A percentile compares a stretch with the other conserved stretches of the same genome.
These are phyloP conservation scores for Ophion slaviceki DNA, from an alignment of 2,888 invertebrate species.

Conservation along the genomic window DNA sequence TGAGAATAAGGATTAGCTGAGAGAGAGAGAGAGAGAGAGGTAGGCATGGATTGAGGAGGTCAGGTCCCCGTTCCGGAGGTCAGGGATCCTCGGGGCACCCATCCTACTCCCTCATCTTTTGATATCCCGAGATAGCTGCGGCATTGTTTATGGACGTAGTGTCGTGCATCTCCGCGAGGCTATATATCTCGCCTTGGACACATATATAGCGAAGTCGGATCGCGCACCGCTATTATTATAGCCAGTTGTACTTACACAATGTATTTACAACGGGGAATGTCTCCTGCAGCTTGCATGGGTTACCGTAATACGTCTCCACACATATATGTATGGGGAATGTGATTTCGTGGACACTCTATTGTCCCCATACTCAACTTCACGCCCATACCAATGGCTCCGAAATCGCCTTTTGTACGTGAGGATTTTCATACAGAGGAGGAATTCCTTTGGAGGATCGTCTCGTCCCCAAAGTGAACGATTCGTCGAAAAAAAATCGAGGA, in stretches of 20 bases:
- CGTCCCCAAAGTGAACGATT: background rate
- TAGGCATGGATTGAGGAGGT: slow-evolving; percentile 65
- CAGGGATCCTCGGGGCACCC: slow-evolving; percentile 76
- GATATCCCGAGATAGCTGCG: slow-evolving; percentile 79
- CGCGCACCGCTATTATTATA: slow-evolving; percentile 48
- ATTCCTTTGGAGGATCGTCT: background rate
- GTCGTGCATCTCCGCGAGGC: slow-evolving; percentile 68
- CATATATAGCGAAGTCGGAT: background rate
- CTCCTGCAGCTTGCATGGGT: slow-evolving; percentile 24
- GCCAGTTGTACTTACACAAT: slow-evolving; percentile 52
- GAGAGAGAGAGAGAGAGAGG: background rate
- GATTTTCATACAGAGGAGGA: too few species aligned
- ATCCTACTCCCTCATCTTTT: slow-evolving; percentile 73
- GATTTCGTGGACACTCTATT: too few species aligned
- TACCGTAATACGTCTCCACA: slow-evolving; percentile 44
- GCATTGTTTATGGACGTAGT: slow-evolving; percentile 79
- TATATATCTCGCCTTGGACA: slow-evolving; percentile 23
- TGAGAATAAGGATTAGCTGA: slow-evolving; percentile 22
- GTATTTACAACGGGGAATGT: slow-evolving; percentile 44
- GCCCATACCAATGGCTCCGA: too few species aligned
- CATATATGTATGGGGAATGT: background rate
- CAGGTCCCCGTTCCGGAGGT: slow-evolving; percentile 78
- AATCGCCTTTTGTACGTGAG: too few species aligned
- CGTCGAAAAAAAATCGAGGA: too few species aligned
- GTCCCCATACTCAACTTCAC: too few species aligned